Conservation (phyloP, 2,113 vertebrate species). For the Tretioscincus oriximinensis region DNA sequence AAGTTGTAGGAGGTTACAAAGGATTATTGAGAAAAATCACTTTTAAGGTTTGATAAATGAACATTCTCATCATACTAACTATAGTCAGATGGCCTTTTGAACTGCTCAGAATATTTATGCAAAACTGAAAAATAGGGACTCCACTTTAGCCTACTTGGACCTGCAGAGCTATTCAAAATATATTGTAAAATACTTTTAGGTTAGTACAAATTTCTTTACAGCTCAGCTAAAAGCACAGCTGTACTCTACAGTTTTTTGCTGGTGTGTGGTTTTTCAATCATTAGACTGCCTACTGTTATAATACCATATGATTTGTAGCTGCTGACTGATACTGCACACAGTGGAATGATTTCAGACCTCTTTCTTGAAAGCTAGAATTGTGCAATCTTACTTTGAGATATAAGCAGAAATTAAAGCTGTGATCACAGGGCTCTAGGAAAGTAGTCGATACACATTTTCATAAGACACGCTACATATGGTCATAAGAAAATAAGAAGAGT, state of each 20-base stretch:
- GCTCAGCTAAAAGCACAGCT: background rate
- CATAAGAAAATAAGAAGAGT: no score
- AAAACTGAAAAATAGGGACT: background rate
- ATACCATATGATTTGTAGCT: conserved; percentile 10
- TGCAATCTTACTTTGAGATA: background rate
- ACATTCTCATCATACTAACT: background rate
- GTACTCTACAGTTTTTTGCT: background rate
- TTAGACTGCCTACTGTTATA: background rate
- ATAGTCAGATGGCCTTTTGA: background rate
- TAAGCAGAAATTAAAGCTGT: background rate
- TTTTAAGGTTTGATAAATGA: background rate
- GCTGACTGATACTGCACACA: background rate
- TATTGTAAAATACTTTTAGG: background rate
- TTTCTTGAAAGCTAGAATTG: background rate
- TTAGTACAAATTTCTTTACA: background rate
- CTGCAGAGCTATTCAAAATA: background rate
- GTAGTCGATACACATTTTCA: no score
- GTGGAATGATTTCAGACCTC: background rate
- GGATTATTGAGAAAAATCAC: no score
- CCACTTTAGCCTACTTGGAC: background rate
- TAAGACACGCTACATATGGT: no score
- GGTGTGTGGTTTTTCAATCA: background rate
- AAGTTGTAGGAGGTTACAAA: no score
- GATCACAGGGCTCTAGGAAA: no score
- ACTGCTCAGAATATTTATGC: background rate